Conservation (phyloP, 2,797 vertebrate genomes). For the Spinus pinus region DNA sequence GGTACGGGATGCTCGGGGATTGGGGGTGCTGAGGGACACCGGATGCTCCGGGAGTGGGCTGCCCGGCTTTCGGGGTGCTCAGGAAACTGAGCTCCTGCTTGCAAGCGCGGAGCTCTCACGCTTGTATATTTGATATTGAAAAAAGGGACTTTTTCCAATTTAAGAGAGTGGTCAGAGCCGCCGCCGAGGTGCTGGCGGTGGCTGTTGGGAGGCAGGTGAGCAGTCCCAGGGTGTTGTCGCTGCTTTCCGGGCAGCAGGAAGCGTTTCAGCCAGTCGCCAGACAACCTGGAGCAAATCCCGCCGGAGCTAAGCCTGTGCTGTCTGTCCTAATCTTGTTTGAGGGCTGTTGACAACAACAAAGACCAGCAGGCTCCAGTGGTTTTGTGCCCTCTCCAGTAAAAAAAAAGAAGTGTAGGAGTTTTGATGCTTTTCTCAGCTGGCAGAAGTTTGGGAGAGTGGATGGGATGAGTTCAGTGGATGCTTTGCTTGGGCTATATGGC, state of each 20-base stretch:
- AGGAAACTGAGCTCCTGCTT: background rate
- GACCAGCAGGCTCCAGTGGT: background rate
- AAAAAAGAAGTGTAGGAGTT: accelerated
- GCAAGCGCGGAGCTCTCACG: background rate
- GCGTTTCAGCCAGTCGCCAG: background rate
- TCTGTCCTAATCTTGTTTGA: background rate
- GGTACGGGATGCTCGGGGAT: too few relatives aligned
- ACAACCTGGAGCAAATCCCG: background rate
- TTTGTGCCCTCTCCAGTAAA: background rate
- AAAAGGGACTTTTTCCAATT: accelerated
- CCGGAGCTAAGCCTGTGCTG: background rate
- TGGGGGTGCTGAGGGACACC: too few relatives aligned
- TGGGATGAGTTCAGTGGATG: accelerated
- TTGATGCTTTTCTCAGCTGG: background rate
- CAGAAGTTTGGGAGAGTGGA: background rate
- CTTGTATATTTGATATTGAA: background rate
- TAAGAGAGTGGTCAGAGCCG: background rate
- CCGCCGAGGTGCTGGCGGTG: background rate
- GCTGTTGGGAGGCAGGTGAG: background rate
- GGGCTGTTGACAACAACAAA: background rate
- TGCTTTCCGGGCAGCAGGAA: background rate
- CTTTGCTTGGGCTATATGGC: accelerated
- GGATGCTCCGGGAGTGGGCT: too few relatives aligned
- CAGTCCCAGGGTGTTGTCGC: background rate
- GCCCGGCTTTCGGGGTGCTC: background rate